Evolutionary conservation across 2,888 invertebrate species (phyloP).

Genomic region (Mythimna vitellina): DNA sequence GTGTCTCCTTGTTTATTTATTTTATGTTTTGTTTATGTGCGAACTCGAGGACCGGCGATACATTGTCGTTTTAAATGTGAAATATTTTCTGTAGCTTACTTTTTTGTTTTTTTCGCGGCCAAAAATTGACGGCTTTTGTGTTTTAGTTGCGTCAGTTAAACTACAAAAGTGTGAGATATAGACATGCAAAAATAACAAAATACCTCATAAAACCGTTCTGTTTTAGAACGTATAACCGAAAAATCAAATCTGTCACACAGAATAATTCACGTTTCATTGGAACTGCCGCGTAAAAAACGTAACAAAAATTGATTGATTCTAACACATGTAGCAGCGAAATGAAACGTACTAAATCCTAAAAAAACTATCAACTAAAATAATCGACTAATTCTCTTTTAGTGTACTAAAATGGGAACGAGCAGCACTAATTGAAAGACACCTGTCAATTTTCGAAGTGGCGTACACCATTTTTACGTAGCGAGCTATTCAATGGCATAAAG

Average conservation of each 20-base stretch:
- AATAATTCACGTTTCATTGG: constrained; percentile 39
- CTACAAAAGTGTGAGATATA: constrained; percentile 33
- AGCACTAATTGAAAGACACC: constrained; percentile 82
- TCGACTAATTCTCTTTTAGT: constrained; percentile 52
- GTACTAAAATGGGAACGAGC: constrained; percentile 54
- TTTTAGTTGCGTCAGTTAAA: constrained; percentile 53
- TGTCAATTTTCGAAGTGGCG: constrained; percentile 79
- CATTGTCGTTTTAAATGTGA: constrained; percentile 65
- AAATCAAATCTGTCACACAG: constrained; percentile 30
- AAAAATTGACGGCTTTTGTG: constrained; percentile 54
- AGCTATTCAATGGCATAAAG: constrained; percentile 80
- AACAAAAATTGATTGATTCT: constrained; percentile 40
- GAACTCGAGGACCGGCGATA: constrained; percentile 71
- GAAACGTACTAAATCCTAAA: constrained; percentile 49
- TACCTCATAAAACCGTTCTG: constrained; percentile 1
- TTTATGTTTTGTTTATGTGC: constrained; percentile 88
- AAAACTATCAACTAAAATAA: constrained; percentile 54
- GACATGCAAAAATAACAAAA: constrained; percentile 24
- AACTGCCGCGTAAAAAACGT: constrained; percentile 27
- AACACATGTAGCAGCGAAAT: constrained; percentile 42
- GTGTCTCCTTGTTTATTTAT: constrained; percentile 87
- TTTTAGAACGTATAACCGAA: constrained; percentile 30
- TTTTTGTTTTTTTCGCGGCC: constrained; percentile 35
- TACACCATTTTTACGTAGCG: constrained; percentile 77
- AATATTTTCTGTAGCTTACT: constrained; percentile 67